Evolutionary conservation across 1,140 invertebrate species (phyloP).

Genomic region (Monomorium pharaonis): DNA sequence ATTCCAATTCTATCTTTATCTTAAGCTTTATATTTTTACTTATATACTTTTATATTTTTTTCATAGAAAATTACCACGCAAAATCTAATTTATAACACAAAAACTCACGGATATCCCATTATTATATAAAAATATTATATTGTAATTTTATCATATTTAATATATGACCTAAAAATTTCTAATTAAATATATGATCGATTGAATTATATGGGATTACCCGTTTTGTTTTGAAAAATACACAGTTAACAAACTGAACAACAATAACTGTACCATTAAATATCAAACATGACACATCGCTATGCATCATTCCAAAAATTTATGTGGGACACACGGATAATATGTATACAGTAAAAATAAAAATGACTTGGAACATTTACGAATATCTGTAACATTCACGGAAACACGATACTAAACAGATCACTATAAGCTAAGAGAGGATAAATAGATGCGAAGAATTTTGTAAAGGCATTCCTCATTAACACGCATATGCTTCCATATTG

Average conservation of each 20-base stretch:
- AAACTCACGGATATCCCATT: conserved; percentile 35
- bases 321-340: conserved; percentile 16
- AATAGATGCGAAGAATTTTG: conserved; percentile 31
- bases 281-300: conserved; percentile 76
- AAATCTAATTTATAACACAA: conserved; percentile 19
- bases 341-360: conserved; percentile 42
- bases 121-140: neutral
- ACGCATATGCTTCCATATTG: conserved; percentile 46
- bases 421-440: conserved; percentile 49
- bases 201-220: conserved; percentile 15
- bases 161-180: neutral
- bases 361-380: conserved; percentile 37
- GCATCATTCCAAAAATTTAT: conserved; percentile 77
- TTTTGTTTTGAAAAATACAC: conserved; percentile 6
- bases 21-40: neutral
- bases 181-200: neutral
- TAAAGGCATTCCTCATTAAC: conserved; percentile 59
- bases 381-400: conserved; percentile 18
- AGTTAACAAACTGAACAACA: conserved; percentile 23
- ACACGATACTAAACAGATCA: conserved; percentile 34
- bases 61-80: conserved; percentile 38
- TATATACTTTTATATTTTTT: neutral
- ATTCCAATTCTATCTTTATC: neutral
- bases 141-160: neutral
- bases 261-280: conserved; percentile 40